A percentile compares a stretch with the other conserved stretches of the same genome.
These are phyloP conservation scores for Tachuris rubrigastra DNA, from an alignment of 2,113 vertebrate species.

Conservation along the genomic window DNA sequence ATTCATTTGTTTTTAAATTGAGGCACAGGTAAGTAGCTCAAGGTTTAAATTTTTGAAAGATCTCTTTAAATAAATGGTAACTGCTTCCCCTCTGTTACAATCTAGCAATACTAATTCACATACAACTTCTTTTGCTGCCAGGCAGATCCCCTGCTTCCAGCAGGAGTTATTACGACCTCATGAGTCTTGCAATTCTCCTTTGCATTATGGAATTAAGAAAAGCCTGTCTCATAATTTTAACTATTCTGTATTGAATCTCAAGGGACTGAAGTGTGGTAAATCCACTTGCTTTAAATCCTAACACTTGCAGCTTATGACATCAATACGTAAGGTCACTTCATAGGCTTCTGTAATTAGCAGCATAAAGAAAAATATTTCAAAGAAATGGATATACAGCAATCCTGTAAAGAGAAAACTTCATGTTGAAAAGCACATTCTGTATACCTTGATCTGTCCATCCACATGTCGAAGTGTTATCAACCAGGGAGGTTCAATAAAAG, in stretches of 20 bases:
- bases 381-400: background rate
- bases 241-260: background rate
- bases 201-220: background rate
- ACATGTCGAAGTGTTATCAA: conserved; percentile 80
- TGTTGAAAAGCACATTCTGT: background rate
- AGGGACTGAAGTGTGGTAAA: background rate
- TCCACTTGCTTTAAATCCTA: background rate
- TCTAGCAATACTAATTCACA: background rate
- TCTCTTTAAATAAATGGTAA: background rate
- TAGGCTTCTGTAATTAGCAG: background rate
- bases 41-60: background rate
- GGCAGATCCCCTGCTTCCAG: background rate
- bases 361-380: background rate
- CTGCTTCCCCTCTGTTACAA: background rate
- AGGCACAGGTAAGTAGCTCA: background rate
- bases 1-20: background rate
- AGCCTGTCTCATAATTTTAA: background rate
- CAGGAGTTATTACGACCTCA: background rate
- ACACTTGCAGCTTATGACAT: background rate
- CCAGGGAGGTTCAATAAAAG: conserved; percentile 87
- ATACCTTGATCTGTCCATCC: conserved; percentile 87
- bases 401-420: background rate
- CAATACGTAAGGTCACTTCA: background rate
- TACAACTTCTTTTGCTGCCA: background rate
- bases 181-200: background rate